phyloP scores from a whole-genome alignment of 2,888 invertebrate species.

The Limnephilus auricula region DNA sequence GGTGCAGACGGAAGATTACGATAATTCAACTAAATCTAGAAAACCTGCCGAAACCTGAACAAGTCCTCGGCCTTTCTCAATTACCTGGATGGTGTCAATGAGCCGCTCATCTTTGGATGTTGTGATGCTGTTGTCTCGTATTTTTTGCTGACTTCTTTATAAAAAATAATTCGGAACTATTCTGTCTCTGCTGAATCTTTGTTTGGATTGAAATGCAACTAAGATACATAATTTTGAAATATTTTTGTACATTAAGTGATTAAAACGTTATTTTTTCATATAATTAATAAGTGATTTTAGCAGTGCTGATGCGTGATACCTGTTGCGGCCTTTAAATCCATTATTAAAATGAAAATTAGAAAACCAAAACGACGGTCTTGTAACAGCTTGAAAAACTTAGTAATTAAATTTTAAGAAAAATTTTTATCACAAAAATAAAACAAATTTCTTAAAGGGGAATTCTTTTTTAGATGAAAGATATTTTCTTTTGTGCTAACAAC shows the following conservation, averaged over 20 bases:
- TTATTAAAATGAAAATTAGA: not conserved
- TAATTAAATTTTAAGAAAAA: not conserved
- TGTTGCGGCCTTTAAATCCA: not conserved
- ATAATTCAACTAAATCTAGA: constrained; percentile 66
- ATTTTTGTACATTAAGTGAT: not conserved
- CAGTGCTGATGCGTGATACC: not conserved
- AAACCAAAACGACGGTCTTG: not conserved
- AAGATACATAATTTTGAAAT: not conserved
- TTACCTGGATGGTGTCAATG: constrained; percentile 65
- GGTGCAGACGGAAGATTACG: constrained; percentile 43
- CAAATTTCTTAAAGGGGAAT: too few species aligned
- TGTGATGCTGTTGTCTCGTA: constrained; percentile 49
- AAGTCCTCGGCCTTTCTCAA: not conserved
- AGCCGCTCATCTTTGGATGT: constrained; percentile 45
- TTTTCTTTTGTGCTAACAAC: not conserved
- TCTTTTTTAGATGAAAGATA: too few species aligned
- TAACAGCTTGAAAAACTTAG: not conserved
- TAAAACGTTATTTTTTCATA: not conserved
- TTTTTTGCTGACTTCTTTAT: constrained; percentile 56
- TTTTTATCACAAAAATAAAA: too few species aligned
- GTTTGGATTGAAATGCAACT: not conserved
- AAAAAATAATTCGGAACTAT: constrained; percentile 19
- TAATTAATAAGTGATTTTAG: not conserved
- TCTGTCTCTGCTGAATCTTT: constrained; percentile 10
- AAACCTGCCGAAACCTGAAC: not conserved